Conservation (phyloP, 1,140 invertebrate species). For the Calephelis virginiensis region DNA sequence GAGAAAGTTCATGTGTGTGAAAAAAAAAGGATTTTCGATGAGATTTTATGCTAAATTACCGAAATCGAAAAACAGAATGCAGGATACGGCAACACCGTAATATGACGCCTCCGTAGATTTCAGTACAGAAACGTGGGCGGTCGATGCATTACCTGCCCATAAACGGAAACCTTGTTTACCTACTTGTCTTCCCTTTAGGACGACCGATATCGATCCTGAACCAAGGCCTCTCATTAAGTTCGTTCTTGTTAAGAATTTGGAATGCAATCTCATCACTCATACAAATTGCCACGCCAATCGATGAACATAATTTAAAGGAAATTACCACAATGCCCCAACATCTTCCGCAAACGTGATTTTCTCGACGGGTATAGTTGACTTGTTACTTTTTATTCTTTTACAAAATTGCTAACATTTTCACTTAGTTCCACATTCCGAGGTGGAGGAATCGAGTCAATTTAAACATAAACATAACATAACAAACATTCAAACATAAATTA, state of each 20-base stretch:
- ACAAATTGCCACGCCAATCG: constrained; percentile 18
- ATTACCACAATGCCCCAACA: constrained; percentile 19
- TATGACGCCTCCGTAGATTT: constrained; percentile 51
- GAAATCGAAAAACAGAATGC: no score
- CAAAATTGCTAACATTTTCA: no score
- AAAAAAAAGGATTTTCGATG: no score
- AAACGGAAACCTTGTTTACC: constrained; percentile 63
- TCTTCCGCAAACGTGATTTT: constrained; percentile 35
- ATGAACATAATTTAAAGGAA: constrained; percentile 19
- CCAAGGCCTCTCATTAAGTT: constrained; percentile 53
- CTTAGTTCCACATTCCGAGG: no score
- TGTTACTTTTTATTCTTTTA: constrained; percentile 1
- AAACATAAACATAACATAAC: no score
- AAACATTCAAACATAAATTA: no score
- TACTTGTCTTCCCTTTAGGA: constrained; percentile 65
- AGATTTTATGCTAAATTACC: no score
- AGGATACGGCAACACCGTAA: no score
- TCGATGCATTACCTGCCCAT: constrained; percentile 63
- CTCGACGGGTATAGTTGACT: not conserved
- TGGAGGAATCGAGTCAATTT: no score
- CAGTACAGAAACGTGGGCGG: constrained; percentile 58
- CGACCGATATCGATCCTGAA: constrained; percentile 46
- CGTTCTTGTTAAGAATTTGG: constrained; percentile 36
- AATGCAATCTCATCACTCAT: constrained; percentile 28
- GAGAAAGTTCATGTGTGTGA: no score